Evolutionary conservation across 2,888 invertebrate species (phyloP).

Genomic region (Chaetogeoica ovagalla): DNA sequence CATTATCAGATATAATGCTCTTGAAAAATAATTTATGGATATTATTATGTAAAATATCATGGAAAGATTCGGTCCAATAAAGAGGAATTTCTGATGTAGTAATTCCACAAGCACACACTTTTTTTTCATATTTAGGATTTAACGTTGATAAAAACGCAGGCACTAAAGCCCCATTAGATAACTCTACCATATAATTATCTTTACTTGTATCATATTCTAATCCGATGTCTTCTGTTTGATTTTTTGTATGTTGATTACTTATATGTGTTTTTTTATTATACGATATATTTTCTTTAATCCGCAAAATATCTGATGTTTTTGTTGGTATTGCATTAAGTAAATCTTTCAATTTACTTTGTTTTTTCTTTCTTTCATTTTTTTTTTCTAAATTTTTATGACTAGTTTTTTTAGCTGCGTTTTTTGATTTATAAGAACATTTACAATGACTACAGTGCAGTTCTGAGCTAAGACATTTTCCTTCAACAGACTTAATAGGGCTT

Average conservation of each 20-base stretch:
- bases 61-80: slow-evolving; percentile 28
- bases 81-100: slow-evolving; percentile 15
- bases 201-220: slow-evolving; percentile 31
- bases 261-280: background rate
- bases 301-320: slow-evolving; percentile 3
- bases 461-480: background rate
- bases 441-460: background rate
- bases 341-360: slow-evolving; percentile 1
- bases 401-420: background rate
- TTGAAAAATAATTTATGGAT: slow-evolving; percentile 40
- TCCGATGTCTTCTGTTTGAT: slow-evolving; percentile 30
- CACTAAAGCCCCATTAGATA: slow-evolving; percentile 30
- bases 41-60: slow-evolving; percentile 34
- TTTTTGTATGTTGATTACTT: background rate
- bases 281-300: background rate
- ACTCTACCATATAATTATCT: slow-evolving; percentile 41
- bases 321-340: background rate
- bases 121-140: slow-evolving; percentile 28
- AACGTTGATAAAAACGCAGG: slow-evolving; percentile 43
- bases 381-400: background rate
- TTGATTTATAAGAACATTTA: background rate
- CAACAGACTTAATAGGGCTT: background rate
- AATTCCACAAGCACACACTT: slow-evolving; percentile 42
- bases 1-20: background rate
- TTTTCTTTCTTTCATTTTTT: background rate